Evolutionary conservation across 2,888 invertebrate genomes (phyloP), one percentile per base, ranked within the genome.

Genomic region (Nomada ruficornis): DNA sequence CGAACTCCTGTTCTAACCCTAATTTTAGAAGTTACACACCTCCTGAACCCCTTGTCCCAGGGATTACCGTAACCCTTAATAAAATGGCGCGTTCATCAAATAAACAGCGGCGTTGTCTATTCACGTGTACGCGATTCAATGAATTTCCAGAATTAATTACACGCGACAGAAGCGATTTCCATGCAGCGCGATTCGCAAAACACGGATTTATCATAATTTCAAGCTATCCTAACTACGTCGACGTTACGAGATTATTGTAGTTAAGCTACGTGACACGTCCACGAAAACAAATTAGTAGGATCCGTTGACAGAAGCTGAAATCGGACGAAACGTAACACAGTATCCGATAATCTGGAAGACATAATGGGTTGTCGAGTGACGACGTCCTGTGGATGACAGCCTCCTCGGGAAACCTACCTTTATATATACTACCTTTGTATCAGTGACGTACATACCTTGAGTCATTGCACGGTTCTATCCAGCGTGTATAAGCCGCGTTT

Each of bases 401-500:
- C 75, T 88, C 77, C 86, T 83, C 82, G 72, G 57, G 84, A 85
- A 82, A 85, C 81, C 74, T 82, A 67, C 77, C 72, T 63, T 78
- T 84, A 86, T 36, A 86, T 36, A 36, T 36, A 36, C 36, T 36
- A 36, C 36, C 36, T 36, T 88, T 88, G 87, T 88, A 88, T 88
- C 88, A 88, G 86, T 84, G 87, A 88, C 87, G 86, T 84, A 88
- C 88, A 84, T 86, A 88, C 88, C 88, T 86, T 88, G 83, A 88
- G 89, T 89, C 89, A 89, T 90, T 90, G 86, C 86, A 89, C 82
- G 83, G 87, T 80, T 83, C 88, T 80, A 77, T 20, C 59, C 29
- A 68, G 80, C 77, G 63, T 79, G 74, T 75, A 78, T 68, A 44
- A 59, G 57, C 55, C 71, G 52, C 69, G 71, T 71, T 70, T 74